A percentile compares a stretch with the other conserved stretches of the same genome.
phyloP scores from a whole-genome alignment of 1,140 invertebrate genomes.

The Eupristina koningsbergeri region DNA sequence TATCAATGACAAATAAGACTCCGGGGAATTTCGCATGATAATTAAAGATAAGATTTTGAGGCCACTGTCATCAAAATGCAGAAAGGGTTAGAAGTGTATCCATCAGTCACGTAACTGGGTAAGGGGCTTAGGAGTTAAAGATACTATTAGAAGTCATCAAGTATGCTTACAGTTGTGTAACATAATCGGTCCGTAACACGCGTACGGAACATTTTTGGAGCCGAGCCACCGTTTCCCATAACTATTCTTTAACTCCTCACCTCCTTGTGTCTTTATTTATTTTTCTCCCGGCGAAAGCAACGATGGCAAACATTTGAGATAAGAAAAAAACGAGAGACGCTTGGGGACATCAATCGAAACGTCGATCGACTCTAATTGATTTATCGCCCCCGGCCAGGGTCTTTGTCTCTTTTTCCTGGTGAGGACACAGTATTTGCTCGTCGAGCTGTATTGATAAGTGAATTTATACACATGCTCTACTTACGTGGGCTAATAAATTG shows the following conservation, averaged over 20 bases:
- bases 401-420: neutral
- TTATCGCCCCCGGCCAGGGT: neutral
- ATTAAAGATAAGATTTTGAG: neutral
- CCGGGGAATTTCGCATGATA: no score
- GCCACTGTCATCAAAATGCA: slow-evolving; percentile 9
- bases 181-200: neutral
- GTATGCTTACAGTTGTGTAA: neutral
- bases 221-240: slow-evolving; percentile 41
- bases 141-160: slow-evolving; percentile 9
- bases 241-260: neutral
- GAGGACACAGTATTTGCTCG: neutral
- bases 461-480: neutral
- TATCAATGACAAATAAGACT: no score
- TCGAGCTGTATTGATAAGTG: neutral
- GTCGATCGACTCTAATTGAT: slow-evolving; percentile 13
- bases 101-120: slow-evolving; percentile 5
- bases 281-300: neutral
- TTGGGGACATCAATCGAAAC: neutral
- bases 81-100: slow-evolving; percentile 14
- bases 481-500: neutral
- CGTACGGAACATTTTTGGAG: neutral
- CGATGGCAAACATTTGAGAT: neutral
- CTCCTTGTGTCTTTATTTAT: neutral
- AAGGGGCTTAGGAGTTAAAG: slow-evolving; percentile 34
- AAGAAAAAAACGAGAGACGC: neutral